Evolutionary conservation across 1,140 invertebrate species (phyloP).

Genomic region (Drosophila sproati): DNA sequence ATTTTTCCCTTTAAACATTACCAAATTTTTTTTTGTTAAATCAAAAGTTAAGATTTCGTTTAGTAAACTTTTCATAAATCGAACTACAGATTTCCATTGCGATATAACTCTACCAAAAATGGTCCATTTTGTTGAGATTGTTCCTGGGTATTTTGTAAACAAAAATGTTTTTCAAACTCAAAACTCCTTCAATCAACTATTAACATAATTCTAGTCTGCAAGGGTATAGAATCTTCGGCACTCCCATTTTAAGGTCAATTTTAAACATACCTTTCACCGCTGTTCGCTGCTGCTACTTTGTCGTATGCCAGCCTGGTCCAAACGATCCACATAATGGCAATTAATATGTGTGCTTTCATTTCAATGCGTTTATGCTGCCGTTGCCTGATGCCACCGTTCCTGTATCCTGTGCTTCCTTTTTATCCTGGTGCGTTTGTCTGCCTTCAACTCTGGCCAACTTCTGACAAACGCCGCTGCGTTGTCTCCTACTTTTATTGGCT

Average conservation of each 20-base stretch:
- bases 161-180: too few relatives aligned
- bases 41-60: too few relatives aligned
- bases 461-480: slow-evolving; percentile 63
- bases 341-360: slow-evolving; percentile 21
- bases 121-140: too few relatives aligned
- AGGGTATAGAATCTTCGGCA: neutral
- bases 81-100: too few relatives aligned
- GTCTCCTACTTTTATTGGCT: slow-evolving; percentile 77
- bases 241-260: neutral
- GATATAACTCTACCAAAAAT: too few relatives aligned
- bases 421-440: slow-evolving; percentile 22
- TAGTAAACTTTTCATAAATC: too few relatives aligned
- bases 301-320: slow-evolving; percentile 17
- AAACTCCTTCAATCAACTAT: too few relatives aligned
- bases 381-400: neutral
- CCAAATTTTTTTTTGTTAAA: too few relatives aligned
- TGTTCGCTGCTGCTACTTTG: slow-evolving; percentile 37
- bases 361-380: slow-evolving; percentile 10
- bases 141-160: too few relatives aligned
- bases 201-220: neutral
- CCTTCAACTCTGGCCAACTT: slow-evolving; percentile 62
- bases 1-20: too few relatives aligned
- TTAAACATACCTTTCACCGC: slow-evolving; percentile 53
- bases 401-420: neutral
- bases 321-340: slow-evolving; percentile 28